Conservation (phyloP, 1,140 invertebrate genomes). For the Drosophila persimilis region DNA sequence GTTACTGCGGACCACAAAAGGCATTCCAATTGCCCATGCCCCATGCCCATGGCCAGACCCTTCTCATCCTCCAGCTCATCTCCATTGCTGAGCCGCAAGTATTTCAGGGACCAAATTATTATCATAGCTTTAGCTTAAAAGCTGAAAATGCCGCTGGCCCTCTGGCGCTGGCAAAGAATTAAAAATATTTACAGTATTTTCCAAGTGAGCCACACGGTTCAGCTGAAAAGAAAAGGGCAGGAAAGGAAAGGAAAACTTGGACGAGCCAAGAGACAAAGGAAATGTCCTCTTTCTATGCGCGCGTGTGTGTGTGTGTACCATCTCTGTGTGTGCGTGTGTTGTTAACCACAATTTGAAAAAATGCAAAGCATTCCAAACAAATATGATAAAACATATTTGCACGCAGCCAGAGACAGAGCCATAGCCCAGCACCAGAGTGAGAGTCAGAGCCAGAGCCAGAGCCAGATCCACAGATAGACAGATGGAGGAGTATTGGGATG, state of each 20-base stretch:
- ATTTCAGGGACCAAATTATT: constrained; percentile 81
- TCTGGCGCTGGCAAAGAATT: constrained; percentile 77
- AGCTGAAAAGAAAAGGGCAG: constrained; percentile 33
- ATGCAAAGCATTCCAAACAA: constrained; percentile 78
- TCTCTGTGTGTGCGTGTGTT: constrained; percentile 26
- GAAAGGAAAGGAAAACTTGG: constrained; percentile 39
- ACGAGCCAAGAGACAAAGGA: constrained; percentile 63
- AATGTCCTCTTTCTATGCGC: constrained; percentile 56
- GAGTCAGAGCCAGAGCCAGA: no score
- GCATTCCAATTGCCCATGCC: constrained; percentile 74
- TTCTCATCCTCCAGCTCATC: neutral
- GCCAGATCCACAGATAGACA: no score
- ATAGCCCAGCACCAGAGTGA: neutral
- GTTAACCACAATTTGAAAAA: constrained; percentile 48
- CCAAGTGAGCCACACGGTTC: constrained; percentile 41
- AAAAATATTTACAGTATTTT: constrained; percentile 81
- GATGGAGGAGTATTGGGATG: no score
- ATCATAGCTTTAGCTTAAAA: constrained; percentile 81
- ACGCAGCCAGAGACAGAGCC: neutral
- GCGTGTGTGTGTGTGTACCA: constrained; percentile 23
- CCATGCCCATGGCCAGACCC: constrained; percentile 10
- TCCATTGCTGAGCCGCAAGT: constrained; percentile 59
- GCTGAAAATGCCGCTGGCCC: constrained; percentile 75
- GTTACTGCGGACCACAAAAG: constrained; percentile 69
- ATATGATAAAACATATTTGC: constrained; percentile 76